Evolutionary conservation across 23 tunicate genomes (phyloP).

Genomic region (Styela plicata): DNA sequence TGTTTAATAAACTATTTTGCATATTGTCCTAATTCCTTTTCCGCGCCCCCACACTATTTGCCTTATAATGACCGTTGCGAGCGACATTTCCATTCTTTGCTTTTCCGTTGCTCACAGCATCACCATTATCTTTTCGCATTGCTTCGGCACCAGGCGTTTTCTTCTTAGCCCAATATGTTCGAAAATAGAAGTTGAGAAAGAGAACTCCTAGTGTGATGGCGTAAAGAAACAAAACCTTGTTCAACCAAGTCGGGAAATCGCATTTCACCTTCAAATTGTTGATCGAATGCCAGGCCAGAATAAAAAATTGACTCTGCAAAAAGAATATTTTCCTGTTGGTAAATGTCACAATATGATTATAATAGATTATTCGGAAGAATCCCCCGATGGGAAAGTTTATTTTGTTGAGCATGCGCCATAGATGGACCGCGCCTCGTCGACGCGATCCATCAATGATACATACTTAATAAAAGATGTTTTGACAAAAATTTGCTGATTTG

Average conservation of each 20-base stretch:
- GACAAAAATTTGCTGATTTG: too few species aligned
- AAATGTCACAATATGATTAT: too few species aligned
- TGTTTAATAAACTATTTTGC: too few species aligned
- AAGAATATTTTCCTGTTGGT: too few species aligned
- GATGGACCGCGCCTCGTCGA: too few species aligned
- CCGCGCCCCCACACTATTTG: neutral
- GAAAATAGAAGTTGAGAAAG: conserved; percentile 68
- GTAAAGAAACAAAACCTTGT: conserved; percentile 47
- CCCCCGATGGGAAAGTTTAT: too few species aligned
- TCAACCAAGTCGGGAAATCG: conserved; percentile 59
- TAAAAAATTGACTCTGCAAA: conserved; percentile 78
- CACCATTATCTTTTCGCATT: neutral
- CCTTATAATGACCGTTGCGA: neutral
- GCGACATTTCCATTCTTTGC: neutral
- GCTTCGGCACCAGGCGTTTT: neutral
- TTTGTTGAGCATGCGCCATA: too few species aligned
- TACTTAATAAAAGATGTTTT: too few species aligned
- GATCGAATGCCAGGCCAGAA: conserved; percentile 56
- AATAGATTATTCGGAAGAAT: too few species aligned
- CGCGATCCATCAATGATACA: too few species aligned
- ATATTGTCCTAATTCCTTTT: neutral
- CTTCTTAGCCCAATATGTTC: conserved; percentile 26
- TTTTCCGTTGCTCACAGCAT: neutral
- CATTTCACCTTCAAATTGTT: conserved; percentile 44
- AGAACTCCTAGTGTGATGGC: conserved; percentile 52